These are phyloP conservation scores for Tanytarsus gracilentus DNA, from an alignment of 2,888 invertebrate species.

Conservation along the genomic window DNA sequence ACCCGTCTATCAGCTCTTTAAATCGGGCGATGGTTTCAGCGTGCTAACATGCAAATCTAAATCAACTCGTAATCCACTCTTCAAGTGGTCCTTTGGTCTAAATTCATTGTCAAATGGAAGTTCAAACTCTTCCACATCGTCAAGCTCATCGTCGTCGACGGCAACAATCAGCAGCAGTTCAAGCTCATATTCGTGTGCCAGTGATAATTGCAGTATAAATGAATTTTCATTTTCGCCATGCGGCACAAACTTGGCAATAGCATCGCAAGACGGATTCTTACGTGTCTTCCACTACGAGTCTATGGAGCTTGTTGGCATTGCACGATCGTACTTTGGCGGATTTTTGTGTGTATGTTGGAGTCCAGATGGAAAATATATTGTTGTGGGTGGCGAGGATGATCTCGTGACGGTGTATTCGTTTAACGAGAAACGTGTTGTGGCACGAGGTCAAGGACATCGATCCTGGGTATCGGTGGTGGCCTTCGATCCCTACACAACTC, in stretches of 20 bases:
- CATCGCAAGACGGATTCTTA: slow-evolving; percentile 89
- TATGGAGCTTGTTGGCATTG: slow-evolving; percentile 90
- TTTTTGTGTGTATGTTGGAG: slow-evolving; percentile 97
- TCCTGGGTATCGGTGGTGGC: slow-evolving; percentile 98
- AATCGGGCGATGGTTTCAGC: slow-evolving; percentile 87
- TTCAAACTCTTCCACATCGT: slow-evolving; percentile 31
- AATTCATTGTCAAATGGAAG: neutral
- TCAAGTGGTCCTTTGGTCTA: slow-evolving; percentile 76
- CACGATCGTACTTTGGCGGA: slow-evolving; percentile 96
- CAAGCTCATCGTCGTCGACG: slow-evolving; percentile 32
- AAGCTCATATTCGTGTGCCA: slow-evolving; percentile 14
- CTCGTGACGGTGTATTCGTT: slow-evolving; percentile 96
- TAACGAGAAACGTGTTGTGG: slow-evolving; percentile 83
- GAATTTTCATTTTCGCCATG: slow-evolving; percentile 97
- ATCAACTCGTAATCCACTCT: slow-evolving; percentile 91
- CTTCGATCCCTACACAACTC: slow-evolving; percentile 79
- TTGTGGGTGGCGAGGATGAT: slow-evolving; percentile 98
- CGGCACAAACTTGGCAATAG: slow-evolving; percentile 84
- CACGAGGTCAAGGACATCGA: slow-evolving; percentile 94
- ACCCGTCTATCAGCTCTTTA: slow-evolving; percentile 91
- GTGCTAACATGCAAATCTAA: slow-evolving; percentile 95
- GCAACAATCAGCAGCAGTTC: slow-evolving; percentile 11
- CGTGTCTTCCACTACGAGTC: slow-evolving; percentile 94
- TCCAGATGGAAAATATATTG: slow-evolving; percentile 89
- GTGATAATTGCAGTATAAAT: slow-evolving; percentile 75